Base-by-base conservation (phyloP, 1,140 invertebrate species). In the Ceratitis capitata region DNA sequence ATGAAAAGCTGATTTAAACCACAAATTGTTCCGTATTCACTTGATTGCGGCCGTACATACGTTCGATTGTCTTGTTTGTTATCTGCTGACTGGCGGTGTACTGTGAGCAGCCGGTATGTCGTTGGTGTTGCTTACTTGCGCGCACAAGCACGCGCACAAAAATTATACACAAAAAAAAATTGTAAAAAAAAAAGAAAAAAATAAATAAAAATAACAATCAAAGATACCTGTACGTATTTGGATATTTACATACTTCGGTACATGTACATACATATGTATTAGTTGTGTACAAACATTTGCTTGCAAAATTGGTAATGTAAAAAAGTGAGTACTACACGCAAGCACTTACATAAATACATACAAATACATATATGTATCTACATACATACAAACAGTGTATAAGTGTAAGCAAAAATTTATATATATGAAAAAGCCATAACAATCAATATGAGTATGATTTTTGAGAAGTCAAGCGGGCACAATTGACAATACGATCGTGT, bases 81-180 rank as follows among this genome's bases (percentile, higher is more conserved):
- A 42, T 78, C 69, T 78, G 69, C 69, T 78, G 69, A 45, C 69
- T 78, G 69, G 39, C 35, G 42, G 32, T 78, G 39, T 45, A 78
- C 69, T 78, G 39, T 39, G 39, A 47, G n/a, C n/a, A 42, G 69
- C 69, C 69, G 69, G 69, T 35, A 45, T 26, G 69, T 16, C 35
- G 39, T 78, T n/a, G 56, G n/a, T 61, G 29, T 16, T 5, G n/a
- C 29, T 56, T 29, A 12, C 23, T 26, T 26, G 12, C 29, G n/a
- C 56, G 39, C 23, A 78, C 26, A 32, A 23, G 39, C 69, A 39
- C 39, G 39, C 39, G 39, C 69, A 78, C 23, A 23, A 45, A 39
- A 45, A 29, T 2, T n/a, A n/a, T n/a, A n/a, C n/a, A n/a, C n/a
- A n/a, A n/a, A 32, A 69, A 5, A 6, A 6, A 69, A 64, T 32